Evolutionary conservation across 2,113 vertebrate genomes (phyloP).

Genomic region (Apodemus sylvaticus): DNA sequence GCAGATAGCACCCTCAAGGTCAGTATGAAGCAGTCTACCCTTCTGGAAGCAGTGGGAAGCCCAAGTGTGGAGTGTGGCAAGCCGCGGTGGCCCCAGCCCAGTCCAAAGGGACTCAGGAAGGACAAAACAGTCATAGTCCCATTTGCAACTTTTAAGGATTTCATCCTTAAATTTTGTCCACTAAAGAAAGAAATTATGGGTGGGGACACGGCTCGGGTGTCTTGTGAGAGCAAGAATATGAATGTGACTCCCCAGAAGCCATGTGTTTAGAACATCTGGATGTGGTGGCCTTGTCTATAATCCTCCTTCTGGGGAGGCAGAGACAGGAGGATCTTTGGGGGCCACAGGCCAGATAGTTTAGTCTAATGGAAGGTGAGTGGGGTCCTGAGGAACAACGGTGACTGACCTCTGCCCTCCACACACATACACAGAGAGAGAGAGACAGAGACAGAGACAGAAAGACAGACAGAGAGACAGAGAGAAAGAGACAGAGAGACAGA

Average conservation of each 20-base stretch:
- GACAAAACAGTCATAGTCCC: not conserved
- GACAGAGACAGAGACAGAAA: not conserved
- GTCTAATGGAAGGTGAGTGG: not conserved
- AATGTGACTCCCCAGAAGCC: not conserved
- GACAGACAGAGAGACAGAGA: too few species aligned
- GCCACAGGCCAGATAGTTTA: not conserved
- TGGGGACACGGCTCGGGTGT: not conserved
- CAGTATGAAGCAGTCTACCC: not conserved
- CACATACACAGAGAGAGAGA: not conserved
- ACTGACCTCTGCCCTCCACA: not conserved
- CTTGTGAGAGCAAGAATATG: not conserved
- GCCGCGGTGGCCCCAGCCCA: fast-evolving
- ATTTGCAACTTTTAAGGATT: not conserved
- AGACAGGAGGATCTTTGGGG: not conserved
- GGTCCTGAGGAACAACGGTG: not conserved
- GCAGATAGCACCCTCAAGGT: not conserved
- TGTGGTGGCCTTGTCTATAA: not conserved
- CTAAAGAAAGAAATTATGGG: not conserved
- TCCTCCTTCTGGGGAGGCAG: not conserved
- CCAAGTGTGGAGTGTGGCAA: fast-evolving
- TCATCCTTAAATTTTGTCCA: not conserved
- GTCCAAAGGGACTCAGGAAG: fast-evolving
- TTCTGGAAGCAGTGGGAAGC: not conserved
- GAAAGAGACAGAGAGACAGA: too few species aligned
- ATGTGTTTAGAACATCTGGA: not conserved